Conservation (phyloP, 1,140 invertebrate genomes). For the Pachypsylla venusta region DNA sequence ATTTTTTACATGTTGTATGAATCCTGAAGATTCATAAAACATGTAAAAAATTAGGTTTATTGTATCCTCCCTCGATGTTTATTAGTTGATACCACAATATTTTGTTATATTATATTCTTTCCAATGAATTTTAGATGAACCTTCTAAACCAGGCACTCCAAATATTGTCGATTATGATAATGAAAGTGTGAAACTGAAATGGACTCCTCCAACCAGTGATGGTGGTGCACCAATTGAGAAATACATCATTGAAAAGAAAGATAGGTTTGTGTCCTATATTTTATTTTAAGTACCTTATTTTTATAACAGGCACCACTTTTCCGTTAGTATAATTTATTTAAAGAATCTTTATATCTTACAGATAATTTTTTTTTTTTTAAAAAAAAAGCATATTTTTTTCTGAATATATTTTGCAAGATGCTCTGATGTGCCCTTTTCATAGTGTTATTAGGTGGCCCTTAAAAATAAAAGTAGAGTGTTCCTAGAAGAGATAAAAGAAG, state of each 20-base stretch:
- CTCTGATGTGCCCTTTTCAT: no score
- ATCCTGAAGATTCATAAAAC: background rate
- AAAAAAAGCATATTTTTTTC: no score
- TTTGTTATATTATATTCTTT: background rate
- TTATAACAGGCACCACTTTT: no score
- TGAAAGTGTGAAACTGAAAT: conserved; percentile 83
- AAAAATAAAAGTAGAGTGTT: no score
- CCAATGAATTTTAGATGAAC: conserved; percentile 42
- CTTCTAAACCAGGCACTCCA: conserved; percentile 75
- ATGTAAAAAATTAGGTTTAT: background rate
- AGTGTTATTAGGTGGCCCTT: no score
- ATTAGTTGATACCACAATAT: background rate
- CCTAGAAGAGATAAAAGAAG: no score
- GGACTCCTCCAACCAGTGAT: conserved; percentile 78
- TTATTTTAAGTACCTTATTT: no score
- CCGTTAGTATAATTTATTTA: no score
- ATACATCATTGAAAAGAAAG: conserved; percentile 96
- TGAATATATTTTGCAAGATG: no score
- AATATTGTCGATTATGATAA: conserved; percentile 87
- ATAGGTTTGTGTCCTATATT: conserved; percentile 36
- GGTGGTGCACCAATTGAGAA: conserved; percentile 91
- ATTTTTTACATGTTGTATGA: background rate
- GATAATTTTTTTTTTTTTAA: no score
- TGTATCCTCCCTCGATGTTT: no score
- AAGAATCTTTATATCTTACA: no score